Percentiles rank a stretch among this genome's conserved stretches.
These are phyloP conservation scores for Chionodraco myersi DNA, from an alignment of 2,113 vertebrate species.

Conservation along the genomic window DNA sequence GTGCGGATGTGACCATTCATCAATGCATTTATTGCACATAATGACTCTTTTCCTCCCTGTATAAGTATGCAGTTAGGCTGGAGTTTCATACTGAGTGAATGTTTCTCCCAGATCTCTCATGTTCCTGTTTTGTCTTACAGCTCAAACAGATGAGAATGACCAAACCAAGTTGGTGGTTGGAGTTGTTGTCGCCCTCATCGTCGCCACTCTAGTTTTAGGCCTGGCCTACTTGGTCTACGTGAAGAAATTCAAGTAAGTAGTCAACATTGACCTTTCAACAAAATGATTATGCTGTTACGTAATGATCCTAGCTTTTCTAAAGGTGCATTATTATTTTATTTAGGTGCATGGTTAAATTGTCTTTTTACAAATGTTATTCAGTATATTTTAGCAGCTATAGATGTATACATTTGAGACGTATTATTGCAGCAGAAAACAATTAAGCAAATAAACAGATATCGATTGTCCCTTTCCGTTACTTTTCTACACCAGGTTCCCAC, in stretches of 20 bases:
- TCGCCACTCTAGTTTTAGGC: constrained; percentile 88
- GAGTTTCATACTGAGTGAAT: not conserved
- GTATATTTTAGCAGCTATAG: not conserved
- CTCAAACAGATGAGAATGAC: constrained; percentile 78
- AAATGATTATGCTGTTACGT: not conserved
- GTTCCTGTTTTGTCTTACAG: constrained; percentile 51
- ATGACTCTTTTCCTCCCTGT: constrained; percentile 5
- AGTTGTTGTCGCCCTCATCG: constrained; percentile 91
- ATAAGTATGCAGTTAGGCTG: constrained; percentile 2
- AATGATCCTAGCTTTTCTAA: not conserved
- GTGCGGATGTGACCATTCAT: constrained; percentile 68
- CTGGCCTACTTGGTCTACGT: constrained; percentile 91
- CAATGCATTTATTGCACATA: constrained; percentile 45
- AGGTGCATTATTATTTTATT: not conserved
- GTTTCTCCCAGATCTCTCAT: not conserved
- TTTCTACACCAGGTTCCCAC: not conserved
- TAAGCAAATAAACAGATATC: not conserved
- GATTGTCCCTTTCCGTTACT: not conserved
- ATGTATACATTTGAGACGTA: not conserved
- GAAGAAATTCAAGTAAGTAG: constrained; percentile 95
- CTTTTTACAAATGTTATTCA: not conserved
- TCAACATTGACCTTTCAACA: not conserved
- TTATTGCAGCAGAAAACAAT: not conserved
- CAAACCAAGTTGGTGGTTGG: constrained; percentile 93
- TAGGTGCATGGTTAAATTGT: not conserved